Evolutionary conservation across 2,797 vertebrate species (phyloP), one percentile per base, ranked within the genome.

Genomic region (Oophaga sylvatica): DNA sequence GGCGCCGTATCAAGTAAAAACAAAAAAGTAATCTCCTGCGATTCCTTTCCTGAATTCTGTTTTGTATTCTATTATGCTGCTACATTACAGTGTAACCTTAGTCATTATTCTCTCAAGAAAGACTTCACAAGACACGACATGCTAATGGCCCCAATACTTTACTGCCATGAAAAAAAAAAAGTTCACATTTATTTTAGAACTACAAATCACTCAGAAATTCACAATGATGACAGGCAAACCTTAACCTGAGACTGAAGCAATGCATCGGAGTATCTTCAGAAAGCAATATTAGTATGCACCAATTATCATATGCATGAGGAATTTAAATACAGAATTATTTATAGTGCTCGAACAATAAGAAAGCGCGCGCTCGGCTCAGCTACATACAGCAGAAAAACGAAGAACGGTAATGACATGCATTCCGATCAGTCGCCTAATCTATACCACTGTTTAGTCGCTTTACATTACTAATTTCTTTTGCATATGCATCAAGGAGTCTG

Each of bases 271-370:
- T 11, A 3, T 13, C 10, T 62, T 84, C 31, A 19, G 35, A n/a
- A 45, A 48, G 57, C 70, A 15, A 45, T 13, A 35, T 76, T 84
- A 29, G 57, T 62, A 76, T 84, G 53, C 59, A 60, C 19, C n/a
- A 62, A 63, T 84, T 59, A 84, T 26, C 71, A 84, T 84, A 76
- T 75, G 62, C 22, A n/a, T 59, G 71, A 83, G 11, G 22, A 76
- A 48, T 29, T 84, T 84, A 29, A 76, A 48, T 84, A 76, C n/a
- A 75, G 22, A 48, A 84, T 84, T 48, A 76, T 84, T 63, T 76
- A 84, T 45, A 26, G 57, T 11, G 48, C 48, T 63, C 35, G 63
- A 48, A 76, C 35, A 63, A 62, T 62, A 76, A 45, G 80, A 67
- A 45, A 20, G 31, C 4, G 16, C 16, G 3, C 53, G 26, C 53